Percentiles rank a stretch among this genome's conserved stretches.
phyloP scores from a whole-genome alignment of 2,888 invertebrate genomes.

The Eupithecia abbreviata region DNA sequence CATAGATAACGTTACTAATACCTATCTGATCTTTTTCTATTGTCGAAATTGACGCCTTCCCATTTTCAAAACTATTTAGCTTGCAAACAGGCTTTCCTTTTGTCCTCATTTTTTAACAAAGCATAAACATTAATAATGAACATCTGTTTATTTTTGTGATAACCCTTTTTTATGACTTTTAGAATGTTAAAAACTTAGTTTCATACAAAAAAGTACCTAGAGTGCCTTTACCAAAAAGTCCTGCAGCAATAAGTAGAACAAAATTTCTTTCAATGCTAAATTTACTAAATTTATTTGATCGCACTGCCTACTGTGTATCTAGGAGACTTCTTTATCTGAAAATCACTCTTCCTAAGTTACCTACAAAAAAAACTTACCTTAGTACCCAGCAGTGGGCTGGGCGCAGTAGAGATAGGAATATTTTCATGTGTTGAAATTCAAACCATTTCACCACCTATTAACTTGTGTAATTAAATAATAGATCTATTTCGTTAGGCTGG shows the following conservation, averaged over 20 bases:
- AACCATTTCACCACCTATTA: not conserved
- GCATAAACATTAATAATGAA: not conserved
- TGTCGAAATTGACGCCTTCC: no score
- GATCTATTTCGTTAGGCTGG: no score
- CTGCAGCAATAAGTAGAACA: no score
- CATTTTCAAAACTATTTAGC: not conserved
- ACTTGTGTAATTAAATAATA: not conserved
- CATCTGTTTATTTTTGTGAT: not conserved
- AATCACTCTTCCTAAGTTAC: not conserved
- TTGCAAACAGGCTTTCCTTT: not conserved
- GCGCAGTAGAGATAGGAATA: not conserved
- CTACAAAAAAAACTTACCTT: not conserved
- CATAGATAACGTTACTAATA: no score
- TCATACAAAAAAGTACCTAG: not conserved
- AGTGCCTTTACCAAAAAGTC: no score
- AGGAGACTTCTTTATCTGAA: no score
- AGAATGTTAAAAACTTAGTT: not conserved
- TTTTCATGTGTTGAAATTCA: not conserved
- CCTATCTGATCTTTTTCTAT: no score
- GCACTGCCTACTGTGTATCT: no score
- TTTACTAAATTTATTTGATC: no score
- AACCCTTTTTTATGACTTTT: not conserved
- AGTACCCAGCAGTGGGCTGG: not conserved
- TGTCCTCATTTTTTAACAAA: not conserved
- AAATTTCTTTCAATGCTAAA: no score